A percentile compares a stretch with the other conserved stretches of the same genome.
These are phyloP conservation scores for Nomada fabriciana DNA, from an alignment of 2,888 invertebrate species.

Conservation along the genomic window DNA sequence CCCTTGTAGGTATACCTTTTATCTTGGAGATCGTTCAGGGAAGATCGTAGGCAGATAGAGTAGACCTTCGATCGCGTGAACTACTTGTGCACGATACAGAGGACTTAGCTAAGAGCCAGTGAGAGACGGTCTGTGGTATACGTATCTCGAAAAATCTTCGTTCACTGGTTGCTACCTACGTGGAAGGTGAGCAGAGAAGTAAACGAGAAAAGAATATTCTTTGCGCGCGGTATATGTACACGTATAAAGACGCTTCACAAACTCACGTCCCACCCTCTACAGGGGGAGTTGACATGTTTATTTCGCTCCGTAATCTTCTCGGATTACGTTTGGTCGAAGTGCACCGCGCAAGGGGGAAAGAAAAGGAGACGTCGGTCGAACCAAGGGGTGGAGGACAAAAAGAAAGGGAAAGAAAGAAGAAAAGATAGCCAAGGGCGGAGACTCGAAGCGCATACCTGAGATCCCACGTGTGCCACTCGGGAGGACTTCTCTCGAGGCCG, in stretches of 20 bases:
- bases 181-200: conserved; percentile 27
- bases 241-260: conserved; percentile 66
- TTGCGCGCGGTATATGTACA: conserved; percentile 63
- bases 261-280: conserved; percentile 69
- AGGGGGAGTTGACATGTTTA: conserved; percentile 79
- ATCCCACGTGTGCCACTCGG: conserved; percentile 37
- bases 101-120: conserved; percentile 52
- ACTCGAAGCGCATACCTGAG: conserved; percentile 46
- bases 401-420: conserved; percentile 45
- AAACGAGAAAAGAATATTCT: conserved; percentile 46
- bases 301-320: conserved; percentile 80
- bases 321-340: conserved; percentile 72
- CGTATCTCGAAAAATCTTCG: conserved; percentile 59
- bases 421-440: conserved; percentile 50
- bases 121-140: conserved; percentile 9
- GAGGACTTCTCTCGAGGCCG: not conserved
- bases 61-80: conserved; percentile 45
- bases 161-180: conserved; percentile 29
- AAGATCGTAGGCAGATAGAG: conserved; percentile 64
- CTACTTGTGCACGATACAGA: not conserved
- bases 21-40: conserved; percentile 45
- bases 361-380: conserved; percentile 21
- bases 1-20: conserved; percentile 16
- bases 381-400: conserved; percentile 36
- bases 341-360: conserved; percentile 18